A percentile compares a stretch with the other conserved stretches of the same genome.
Conservation (phyloP, 1,140 invertebrate species). For the Drosophila ironensis region DNA sequence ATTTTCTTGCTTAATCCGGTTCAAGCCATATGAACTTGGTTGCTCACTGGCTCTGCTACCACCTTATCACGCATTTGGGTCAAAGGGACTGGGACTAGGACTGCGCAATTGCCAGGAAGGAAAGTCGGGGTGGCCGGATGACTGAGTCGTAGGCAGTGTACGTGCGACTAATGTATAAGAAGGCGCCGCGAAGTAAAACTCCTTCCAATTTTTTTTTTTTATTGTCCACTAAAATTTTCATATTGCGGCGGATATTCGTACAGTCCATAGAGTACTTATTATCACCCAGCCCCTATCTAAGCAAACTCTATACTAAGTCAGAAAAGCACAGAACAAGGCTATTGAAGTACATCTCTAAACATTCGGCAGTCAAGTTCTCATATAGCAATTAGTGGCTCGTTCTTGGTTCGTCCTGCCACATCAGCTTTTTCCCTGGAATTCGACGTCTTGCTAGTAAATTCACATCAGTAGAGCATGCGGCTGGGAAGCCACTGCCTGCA, state of each 20-base stretch:
- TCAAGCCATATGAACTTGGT: slow-evolving; percentile 65
- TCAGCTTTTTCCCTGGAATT: slow-evolving; percentile 37
- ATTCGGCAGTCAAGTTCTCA: background rate
- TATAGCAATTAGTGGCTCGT: background rate
- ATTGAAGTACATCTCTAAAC: no score
- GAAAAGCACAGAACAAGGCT: no score
- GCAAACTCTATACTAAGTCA: no score
- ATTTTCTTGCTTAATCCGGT: slow-evolving; percentile 78
- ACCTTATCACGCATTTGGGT: slow-evolving; percentile 57
- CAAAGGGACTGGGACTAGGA: slow-evolving; percentile 58
- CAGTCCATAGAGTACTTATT: no score
- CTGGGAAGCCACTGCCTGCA: slow-evolving; percentile 56
- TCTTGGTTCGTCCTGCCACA: background rate
- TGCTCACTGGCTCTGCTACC: slow-evolving; percentile 8
- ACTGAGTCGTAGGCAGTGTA: background rate
- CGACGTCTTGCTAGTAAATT: slow-evolving; percentile 55
- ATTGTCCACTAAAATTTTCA: no score
- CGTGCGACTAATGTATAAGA: slow-evolving; percentile 27
- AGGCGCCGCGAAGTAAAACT: no score
- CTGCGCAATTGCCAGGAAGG: slow-evolving; percentile 54
- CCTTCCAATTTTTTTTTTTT: no score
- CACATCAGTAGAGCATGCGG: slow-evolving; percentile 19
- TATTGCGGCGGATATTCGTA: no score
- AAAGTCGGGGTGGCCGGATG: background rate
- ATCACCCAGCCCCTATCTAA: background rate